These are phyloP conservation scores for Oreortyx pictus DNA, from an alignment of 2,797 vertebrate species.

Conservation along the genomic window DNA sequence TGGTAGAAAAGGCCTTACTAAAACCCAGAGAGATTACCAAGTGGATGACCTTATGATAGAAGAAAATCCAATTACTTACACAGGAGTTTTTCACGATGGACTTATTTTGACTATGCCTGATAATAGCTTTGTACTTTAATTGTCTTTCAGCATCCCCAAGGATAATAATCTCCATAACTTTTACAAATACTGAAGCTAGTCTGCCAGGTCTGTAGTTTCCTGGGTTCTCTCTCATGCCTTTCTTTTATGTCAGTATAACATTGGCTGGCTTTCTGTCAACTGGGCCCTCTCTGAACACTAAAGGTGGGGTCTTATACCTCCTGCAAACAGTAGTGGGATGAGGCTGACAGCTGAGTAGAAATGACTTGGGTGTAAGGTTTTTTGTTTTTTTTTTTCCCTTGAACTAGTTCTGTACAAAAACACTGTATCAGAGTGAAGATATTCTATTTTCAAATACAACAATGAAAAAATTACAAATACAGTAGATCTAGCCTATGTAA, in stretches of 20 bases:
- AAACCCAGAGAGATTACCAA: background rate
- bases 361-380: background rate
- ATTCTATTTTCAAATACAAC: background rate
- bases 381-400: background rate
- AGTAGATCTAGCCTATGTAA: background rate
- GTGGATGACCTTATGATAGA: background rate
- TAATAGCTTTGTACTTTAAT: background rate
- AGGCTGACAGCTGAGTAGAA: background rate
- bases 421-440: accelerated
- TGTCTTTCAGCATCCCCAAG: background rate
- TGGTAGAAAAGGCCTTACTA: background rate
- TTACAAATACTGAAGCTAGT: background rate
- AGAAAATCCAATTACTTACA: background rate
- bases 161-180: background rate
- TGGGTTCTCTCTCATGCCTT: background rate
- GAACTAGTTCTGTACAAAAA: background rate
- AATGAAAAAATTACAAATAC: background rate
- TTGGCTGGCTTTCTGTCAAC: background rate
- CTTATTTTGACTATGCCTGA: background rate
- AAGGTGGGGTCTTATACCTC: background rate
- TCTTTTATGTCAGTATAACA: background rate
- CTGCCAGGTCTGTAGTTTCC: background rate
- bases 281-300: background rate
- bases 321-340: accelerated
- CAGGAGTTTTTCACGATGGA: background rate